Evolutionary conservation across 2,113 vertebrate genomes (phyloP).

Genomic region (Salvelinus fontinalis): DNA sequence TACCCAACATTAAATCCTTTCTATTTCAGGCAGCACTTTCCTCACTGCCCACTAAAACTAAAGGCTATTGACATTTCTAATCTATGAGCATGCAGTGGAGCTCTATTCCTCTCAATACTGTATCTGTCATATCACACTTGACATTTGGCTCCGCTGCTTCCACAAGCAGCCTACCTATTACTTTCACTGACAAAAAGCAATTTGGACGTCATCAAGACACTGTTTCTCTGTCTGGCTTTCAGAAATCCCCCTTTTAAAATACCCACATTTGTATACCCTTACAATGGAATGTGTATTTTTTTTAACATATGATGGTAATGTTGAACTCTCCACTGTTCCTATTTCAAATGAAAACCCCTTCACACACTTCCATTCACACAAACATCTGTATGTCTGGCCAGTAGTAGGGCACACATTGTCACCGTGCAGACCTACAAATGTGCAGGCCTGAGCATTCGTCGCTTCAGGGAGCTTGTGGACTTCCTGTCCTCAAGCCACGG

Average conservation of each 20-base stretch:
- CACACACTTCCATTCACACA: neutral
- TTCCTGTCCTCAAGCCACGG: constrained; percentile 38
- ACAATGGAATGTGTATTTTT: too few species aligned
- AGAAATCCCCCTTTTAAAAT: neutral
- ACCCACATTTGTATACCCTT: too few species aligned
- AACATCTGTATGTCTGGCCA: neutral
- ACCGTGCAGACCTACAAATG: neutral
- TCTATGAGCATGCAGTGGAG: constrained; percentile 12
- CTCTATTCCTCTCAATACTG: constrained; percentile 13
- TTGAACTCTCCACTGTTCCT: neutral
- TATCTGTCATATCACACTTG: constrained; percentile 26
- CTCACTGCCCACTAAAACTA: constrained; percentile 30
- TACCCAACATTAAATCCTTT: constrained; percentile 19
- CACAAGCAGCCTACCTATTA: constrained; percentile 12
- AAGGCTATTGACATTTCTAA: constrained; percentile 39
- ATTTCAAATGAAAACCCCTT: neutral
- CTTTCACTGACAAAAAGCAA: constrained; percentile 7
- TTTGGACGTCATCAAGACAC: neutral
- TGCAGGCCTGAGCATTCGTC: neutral
- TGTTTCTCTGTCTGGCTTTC: neutral
- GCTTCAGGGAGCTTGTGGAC: constrained; percentile 37
- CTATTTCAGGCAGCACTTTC: constrained; percentile 21
- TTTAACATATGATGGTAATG: too few species aligned
- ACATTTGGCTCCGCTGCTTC: constrained; percentile 31
- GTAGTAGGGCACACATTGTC: neutral